A percentile compares a stretch with the other conserved stretches of the same genome.
Evolutionary conservation across 2,797 vertebrate species (phyloP).

Genomic region (Novumbra hubbsi): DNA sequence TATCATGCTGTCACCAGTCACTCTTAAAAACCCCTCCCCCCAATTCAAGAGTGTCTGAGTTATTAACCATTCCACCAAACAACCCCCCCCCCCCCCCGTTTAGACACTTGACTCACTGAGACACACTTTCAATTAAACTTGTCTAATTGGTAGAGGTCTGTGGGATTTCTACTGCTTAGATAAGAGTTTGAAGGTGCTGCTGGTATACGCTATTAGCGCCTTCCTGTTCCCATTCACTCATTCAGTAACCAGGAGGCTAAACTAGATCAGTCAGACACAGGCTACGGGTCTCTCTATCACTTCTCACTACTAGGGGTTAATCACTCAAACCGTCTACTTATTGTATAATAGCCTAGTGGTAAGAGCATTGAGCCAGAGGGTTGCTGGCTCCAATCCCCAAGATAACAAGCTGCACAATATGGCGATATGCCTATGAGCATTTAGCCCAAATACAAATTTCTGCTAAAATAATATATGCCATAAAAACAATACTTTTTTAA

Average conservation of each 20-base stretch:
- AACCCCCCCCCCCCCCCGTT: slow-evolving; percentile 5
- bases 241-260: not conserved
- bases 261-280: not conserved
- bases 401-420: no score
- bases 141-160: slow-evolving; percentile 28
- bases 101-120: slow-evolving; percentile 40
- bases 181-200: slow-evolving; percentile 16
- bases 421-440: no score
- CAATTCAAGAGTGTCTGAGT: slow-evolving; percentile 4
- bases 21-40: slow-evolving; percentile 15
- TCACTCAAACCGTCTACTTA: not conserved
- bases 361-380: no score
- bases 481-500: no score
- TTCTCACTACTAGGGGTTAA: not conserved
- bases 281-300: not conserved
- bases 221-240: slow-evolving; percentile 3
- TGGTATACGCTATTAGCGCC: not conserved
- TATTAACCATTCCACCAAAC: slow-evolving; percentile 2
- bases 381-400: no score
- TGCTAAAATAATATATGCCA: no score
- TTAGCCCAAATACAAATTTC: no score
- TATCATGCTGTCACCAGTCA: slow-evolving; percentile 22
- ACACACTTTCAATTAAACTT: slow-evolving; percentile 51
- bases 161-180: slow-evolving; percentile 16
- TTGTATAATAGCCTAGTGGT: no score